Conservation (phyloP, 2,113 vertebrate species). For the Eupsittula cactorum region DNA sequence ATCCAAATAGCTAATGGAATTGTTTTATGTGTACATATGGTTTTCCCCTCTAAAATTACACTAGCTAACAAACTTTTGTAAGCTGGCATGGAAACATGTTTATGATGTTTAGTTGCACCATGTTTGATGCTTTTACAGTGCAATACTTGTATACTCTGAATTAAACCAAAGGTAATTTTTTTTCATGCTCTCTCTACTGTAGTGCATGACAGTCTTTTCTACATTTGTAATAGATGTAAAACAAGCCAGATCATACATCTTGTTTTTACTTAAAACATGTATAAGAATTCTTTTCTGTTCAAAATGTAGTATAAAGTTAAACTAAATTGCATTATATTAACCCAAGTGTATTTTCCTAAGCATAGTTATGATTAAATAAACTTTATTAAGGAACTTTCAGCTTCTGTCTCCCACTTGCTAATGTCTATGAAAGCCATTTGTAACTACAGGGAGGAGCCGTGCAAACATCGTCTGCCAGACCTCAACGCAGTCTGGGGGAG, state of each 20-base stretch:
- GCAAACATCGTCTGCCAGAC: not conserved
- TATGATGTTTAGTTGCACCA: conserved; percentile 77
- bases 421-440: not conserved
- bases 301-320: conserved; percentile 79
- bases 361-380: conserved; percentile 83
- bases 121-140: conserved; percentile 81
- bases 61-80: conserved; percentile 70
- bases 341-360: conserved; percentile 82
- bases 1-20: conserved; percentile 59
- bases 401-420: conserved; percentile 49
- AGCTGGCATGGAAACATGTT: conserved; percentile 75
- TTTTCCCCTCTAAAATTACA: conserved; percentile 27
- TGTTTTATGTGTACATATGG: conserved; percentile 47
- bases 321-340: conserved; percentile 81
- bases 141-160: conserved; percentile 79
- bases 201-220: conserved; percentile 80
- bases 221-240: conserved; percentile 78
- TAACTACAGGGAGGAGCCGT: not conserved
- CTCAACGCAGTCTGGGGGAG: not conserved
- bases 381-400: conserved; percentile 72
- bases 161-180: conserved; percentile 82
- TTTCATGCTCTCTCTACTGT: conserved; percentile 77
- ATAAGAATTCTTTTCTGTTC: conserved; percentile 73
- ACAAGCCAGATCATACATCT: conserved; percentile 71
- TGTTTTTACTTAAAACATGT: conserved; percentile 75